Conservation (phyloP, 2,888 invertebrate genomes). For the Pterobdella sp. region DNA sequence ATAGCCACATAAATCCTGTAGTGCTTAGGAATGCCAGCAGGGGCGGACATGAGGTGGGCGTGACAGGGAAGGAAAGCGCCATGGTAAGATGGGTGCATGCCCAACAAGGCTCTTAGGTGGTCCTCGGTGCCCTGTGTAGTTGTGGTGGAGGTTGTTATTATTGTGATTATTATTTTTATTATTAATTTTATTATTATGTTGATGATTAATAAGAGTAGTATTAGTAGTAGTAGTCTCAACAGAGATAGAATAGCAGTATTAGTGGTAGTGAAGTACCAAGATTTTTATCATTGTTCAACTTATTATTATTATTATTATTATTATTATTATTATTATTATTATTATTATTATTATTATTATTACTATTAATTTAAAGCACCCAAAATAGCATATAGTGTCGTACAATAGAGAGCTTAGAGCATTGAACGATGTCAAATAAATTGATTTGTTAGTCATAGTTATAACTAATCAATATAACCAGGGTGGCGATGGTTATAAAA, state of each 20-base stretch:
- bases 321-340: constrained; percentile 1
- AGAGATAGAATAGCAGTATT: not conserved
- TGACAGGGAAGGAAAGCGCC: not conserved
- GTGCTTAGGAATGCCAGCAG: not conserved
- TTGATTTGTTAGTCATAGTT: too few relatives aligned
- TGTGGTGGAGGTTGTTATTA: not conserved
- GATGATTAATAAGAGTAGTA: not conserved
- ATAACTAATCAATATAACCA: too few relatives aligned
- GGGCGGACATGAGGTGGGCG: not conserved
- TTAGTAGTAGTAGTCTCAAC: not conserved
- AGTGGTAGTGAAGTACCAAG: not conserved
- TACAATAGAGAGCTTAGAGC: too few relatives aligned
- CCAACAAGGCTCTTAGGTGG: not conserved
- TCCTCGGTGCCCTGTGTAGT: not conserved
- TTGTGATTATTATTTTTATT: not conserved
- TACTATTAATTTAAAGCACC: too few relatives aligned
- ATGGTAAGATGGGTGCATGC: not conserved
- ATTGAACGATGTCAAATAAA: too few relatives aligned
- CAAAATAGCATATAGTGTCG: too few relatives aligned
- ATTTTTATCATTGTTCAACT: not conserved
- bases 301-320: not conserved
- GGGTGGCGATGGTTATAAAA: too few relatives aligned
- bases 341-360: not conserved
- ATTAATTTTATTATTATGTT: not conserved
- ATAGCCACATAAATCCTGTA: not conserved